phyloP scores from a whole-genome alignment of 2,113 vertebrate species.

The Aegithalos caudatus region DNA sequence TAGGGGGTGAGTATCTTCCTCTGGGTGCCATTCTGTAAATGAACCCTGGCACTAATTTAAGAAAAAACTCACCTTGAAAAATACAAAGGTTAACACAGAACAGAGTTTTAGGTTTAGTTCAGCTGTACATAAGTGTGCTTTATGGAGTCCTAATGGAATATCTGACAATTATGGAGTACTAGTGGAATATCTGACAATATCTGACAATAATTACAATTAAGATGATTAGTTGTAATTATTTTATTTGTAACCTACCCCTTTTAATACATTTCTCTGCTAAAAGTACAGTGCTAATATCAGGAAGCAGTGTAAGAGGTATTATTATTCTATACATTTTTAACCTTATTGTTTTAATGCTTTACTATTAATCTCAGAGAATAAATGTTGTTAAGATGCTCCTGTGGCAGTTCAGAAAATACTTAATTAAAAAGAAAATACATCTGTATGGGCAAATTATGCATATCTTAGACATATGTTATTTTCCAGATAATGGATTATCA shows the following conservation, averaged over 20 bases:
- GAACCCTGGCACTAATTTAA: background rate
- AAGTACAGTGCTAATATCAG: background rate
- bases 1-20: background rate
- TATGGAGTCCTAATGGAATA: background rate
- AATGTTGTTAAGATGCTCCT: constrained; percentile 38
- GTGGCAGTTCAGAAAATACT: background rate
- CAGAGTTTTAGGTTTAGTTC: constrained; percentile 7
- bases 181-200: constrained; percentile 23
- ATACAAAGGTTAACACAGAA: constrained; percentile 24
- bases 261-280: constrained; percentile 46
- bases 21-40: background rate
- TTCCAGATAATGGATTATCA: background rate
- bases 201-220: too few relatives aligned
- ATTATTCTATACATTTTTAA: constrained; percentile 49
- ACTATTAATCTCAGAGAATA: constrained; percentile 54
- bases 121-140: constrained; percentile 40
- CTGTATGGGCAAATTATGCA: background rate
- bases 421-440: constrained; percentile 50
- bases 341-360: constrained; percentile 33
- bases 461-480: constrained; percentile 12
- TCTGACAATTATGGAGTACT: too few relatives aligned
- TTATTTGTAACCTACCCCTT: constrained; percentile 16
- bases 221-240: constrained; percentile 55
- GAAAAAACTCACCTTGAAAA: constrained; percentile 57
- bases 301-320: background rate